Evolutionary conservation across 1,140 invertebrate species (phyloP).

Genomic region (Hylyphantes graminicola): DNA sequence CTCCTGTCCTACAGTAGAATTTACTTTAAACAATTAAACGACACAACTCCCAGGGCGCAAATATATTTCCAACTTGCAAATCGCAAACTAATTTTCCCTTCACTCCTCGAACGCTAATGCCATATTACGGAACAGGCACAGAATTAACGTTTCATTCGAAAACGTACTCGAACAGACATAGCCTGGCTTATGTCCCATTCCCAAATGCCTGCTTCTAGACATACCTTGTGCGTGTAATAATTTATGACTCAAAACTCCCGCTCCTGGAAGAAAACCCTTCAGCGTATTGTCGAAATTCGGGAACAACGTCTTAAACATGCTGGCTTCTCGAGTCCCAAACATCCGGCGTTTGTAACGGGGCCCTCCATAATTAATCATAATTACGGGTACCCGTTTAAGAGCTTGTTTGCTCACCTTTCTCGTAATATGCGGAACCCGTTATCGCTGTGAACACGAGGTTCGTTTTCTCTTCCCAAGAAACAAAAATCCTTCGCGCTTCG

Average conservation of each 20-base stretch:
- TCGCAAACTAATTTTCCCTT: background rate
- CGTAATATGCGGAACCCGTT: conserved; percentile 15
- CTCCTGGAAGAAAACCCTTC: conserved; percentile 3
- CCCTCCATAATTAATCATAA: conserved; percentile 49
- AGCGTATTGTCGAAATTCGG: background rate
- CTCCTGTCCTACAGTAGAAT: no score
- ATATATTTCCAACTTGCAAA: no score
- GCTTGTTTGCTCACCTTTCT: conserved; percentile 43
- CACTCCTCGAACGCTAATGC: background rate
- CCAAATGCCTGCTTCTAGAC: no score
- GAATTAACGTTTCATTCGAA: no score
- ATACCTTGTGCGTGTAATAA: background rate
- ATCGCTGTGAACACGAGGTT: conserved; percentile 34
- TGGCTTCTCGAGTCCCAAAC: background rate
- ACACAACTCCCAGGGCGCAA: no score
- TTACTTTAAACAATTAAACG: no score
- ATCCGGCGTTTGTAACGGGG: background rate
- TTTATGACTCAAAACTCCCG: conserved; percentile 27
- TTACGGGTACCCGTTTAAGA: conserved; percentile 32
- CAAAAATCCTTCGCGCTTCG: conserved; percentile 31
- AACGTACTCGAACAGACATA: no score
- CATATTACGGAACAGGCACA: no score
- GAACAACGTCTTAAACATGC: background rate
- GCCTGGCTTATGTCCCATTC: no score
- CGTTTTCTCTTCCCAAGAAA: background rate